These are phyloP conservation scores for Augochlora pura DNA, from an alignment of 1,140 invertebrate genomes.

Conservation along the genomic window DNA sequence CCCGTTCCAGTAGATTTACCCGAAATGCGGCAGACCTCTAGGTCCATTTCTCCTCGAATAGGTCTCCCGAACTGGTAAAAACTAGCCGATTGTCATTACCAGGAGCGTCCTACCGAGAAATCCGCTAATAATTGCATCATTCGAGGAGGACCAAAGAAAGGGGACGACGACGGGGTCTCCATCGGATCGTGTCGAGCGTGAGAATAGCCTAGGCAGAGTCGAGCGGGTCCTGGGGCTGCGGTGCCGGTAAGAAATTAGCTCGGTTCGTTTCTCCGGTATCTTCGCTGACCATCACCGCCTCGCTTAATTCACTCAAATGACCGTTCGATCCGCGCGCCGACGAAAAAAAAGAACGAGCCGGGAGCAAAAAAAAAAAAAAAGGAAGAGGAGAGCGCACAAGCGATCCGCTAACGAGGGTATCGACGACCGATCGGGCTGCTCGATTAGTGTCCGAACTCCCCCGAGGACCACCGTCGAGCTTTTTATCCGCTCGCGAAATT, in stretches of 20 bases:
- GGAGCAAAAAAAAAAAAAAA: no score
- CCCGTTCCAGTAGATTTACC: no score
- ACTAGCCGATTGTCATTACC: background rate
- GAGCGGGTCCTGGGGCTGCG: background rate
- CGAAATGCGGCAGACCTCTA: no score
- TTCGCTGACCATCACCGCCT: slow-evolving; percentile 33
- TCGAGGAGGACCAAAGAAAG: background rate
- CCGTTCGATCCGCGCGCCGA: background rate
- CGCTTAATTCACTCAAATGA: slow-evolving; percentile 48
- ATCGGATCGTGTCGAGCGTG: slow-evolving; percentile 12
- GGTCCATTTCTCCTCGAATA: background rate
- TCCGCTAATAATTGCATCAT: slow-evolving; percentile 14
- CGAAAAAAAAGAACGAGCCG: background rate
- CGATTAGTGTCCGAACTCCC: slow-evolving; percentile 36
- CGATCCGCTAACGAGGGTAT: slow-evolving; percentile 51
- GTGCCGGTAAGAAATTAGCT: slow-evolving; percentile 59
- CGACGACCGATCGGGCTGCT: slow-evolving; percentile 44
- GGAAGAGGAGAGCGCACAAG: background rate
- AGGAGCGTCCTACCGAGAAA: slow-evolving; percentile 5
- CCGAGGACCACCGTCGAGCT: background rate
- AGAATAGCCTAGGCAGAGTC: slow-evolving; percentile 41
- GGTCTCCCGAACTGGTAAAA: background rate
- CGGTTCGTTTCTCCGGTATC: slow-evolving; percentile 37
- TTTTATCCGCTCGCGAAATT: slow-evolving; percentile 32
- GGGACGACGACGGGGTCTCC: background rate